Evolutionary conservation across 2,888 invertebrate genomes (phyloP), one percentile per base, ranked within the genome.

Genomic region (Venusia cambrica): DNA sequence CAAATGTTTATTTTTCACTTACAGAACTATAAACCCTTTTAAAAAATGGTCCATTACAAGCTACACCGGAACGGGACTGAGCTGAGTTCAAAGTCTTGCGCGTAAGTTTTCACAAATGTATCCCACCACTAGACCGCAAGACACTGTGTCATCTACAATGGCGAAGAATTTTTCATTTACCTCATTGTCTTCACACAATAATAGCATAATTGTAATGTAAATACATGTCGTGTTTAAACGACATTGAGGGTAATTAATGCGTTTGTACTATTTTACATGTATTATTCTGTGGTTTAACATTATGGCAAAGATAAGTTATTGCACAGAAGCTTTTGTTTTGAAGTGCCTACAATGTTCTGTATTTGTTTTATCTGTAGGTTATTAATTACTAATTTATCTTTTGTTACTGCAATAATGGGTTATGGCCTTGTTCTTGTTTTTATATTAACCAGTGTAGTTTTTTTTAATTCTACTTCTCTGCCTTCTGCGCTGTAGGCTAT

Each of bases 171-270:
- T 39, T 45, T 37, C 31, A 20, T 38, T 45, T 30, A 35, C 13
- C 19, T 12, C 16, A 48, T 55, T 57, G 55, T 57, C 13, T 43
- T 9, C 24, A 25, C 17, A 49, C 44, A 43, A 45, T 48, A 38
- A 46, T 39, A 35, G 24, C 9, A 44, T 47, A 47, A 48, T 51
- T 54, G 50, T 50, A 40, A 54, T 54, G 51, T 46, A 46, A 54
- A 54, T 48, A 45, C 35, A 26, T 33, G 39, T 45, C 36, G 15
- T 61, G 48, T 42, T 47, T 28, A 30, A 54, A 57, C 50, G 61
- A 50, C 61, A 61, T 59, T 57, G 59, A 54, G 28, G 28, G 34
- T 48, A 42, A 49, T 45, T 49, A 51, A 51, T 52, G 42, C 38
- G 32, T 39, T 38, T 38, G 14, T 17, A 21, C 30, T 19, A 18